Conservation (phyloP, 2,888 invertebrate species). For the Phrixothrix hirtus region DNA sequence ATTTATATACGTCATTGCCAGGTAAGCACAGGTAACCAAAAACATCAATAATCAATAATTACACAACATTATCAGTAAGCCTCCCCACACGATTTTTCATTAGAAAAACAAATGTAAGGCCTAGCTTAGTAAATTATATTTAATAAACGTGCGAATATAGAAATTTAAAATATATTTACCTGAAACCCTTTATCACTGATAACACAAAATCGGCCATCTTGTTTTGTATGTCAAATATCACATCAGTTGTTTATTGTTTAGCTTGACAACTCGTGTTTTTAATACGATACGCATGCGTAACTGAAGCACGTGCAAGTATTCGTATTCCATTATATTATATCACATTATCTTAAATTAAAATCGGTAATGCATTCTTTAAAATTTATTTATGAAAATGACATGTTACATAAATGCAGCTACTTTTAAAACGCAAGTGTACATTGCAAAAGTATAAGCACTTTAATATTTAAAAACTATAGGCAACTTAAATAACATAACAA, state of each 20-base stretch:
- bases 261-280: conserved; percentile 18
- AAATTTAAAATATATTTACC: conserved; percentile 22
- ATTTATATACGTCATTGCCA: conserved; percentile 29
- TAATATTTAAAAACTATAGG: too few relatives aligned
- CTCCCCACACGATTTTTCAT: too few relatives aligned
- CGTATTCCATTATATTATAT: not conserved
- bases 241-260: conserved; percentile 29
- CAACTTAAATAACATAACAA: too few relatives aligned
- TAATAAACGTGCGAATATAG: not conserved
- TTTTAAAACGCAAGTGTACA: too few relatives aligned
- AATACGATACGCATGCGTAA: conserved; percentile 13
- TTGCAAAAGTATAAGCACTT: too few relatives aligned
- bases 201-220: conserved; percentile 34
- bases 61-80: too few relatives aligned
- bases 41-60: conserved; percentile 30
- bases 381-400: too few relatives aligned
- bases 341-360: not conserved
- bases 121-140: not conserved
- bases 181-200: conserved; percentile 33
- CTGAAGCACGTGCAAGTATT: conserved; percentile 13
- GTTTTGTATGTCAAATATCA: conserved; percentile 31
- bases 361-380: not conserved
- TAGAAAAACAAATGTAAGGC: too few relatives aligned
- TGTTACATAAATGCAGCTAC: too few relatives aligned
- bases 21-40: conserved; percentile 28